Conservation (phyloP, 2,888 invertebrate genomes). For the Cosmorhoe ocellata region DNA sequence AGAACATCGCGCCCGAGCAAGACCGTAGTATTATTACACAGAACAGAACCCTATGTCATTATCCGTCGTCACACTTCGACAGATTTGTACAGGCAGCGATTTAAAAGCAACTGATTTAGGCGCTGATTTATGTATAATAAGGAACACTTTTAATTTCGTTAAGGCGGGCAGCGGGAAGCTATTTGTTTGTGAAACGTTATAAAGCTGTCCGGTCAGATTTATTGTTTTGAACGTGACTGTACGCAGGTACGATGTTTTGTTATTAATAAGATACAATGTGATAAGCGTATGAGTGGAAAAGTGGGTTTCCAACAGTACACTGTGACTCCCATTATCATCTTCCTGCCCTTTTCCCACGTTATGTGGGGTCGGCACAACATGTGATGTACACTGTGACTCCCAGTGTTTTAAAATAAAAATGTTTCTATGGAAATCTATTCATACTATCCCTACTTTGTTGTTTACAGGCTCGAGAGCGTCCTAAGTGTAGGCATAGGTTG, state of each 20-base stretch:
- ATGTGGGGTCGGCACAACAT: no score
- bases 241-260: conserved; percentile 14
- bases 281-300: no score
- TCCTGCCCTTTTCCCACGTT: no score
- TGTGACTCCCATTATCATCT: no score
- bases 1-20: no score
- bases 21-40: not conserved
- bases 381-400: no score
- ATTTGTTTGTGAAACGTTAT: conserved; percentile 56
- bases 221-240: conserved; percentile 43
- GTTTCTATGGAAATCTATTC: no score
- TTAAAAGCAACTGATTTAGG: conserved; percentile 51
- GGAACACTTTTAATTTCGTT: conserved; percentile 72
- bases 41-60: conserved; percentile 18
- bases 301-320: no score
- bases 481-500: no score
- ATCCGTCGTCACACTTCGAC: conserved; percentile 19
- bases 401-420: no score
- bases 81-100: conserved; percentile 28
- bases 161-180: conserved; percentile 52
- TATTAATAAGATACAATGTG: not conserved
- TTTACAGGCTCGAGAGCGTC: no score
- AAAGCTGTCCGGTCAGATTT: conserved; percentile 69
- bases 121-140: conserved; percentile 70
- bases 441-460: no score